Percentiles rank a stretch among this genome's conserved stretches.
Evolutionary conservation across 2,888 invertebrate species (phyloP).

Genomic region (Watsonalla cultraria): DNA sequence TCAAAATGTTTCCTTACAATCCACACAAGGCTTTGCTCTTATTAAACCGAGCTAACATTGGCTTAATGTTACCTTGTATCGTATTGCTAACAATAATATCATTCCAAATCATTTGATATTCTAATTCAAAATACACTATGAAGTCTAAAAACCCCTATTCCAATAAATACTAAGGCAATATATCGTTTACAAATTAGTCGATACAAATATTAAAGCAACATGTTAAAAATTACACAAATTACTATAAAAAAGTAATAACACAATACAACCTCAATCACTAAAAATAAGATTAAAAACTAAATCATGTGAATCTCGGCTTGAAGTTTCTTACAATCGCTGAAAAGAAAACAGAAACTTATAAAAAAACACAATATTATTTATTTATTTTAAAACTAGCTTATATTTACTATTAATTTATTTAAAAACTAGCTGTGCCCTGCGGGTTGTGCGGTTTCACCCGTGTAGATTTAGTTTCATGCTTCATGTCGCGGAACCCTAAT

Average conservation of each 20-base stretch:
- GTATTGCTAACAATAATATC: not conserved
- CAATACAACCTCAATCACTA: not conserved
- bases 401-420: too few relatives aligned
- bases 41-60: not conserved
- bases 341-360: too few relatives aligned
- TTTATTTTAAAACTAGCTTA: too few relatives aligned
- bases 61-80: not conserved
- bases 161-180: not conserved
- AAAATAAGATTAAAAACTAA: not conserved
- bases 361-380: too few relatives aligned
- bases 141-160: not conserved
- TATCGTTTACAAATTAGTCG: not conserved
- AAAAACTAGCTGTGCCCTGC: too few relatives aligned
- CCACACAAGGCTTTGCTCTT: too few relatives aligned
- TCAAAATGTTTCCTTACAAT: too few relatives aligned
- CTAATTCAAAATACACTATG: not conserved
- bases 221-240: not conserved
- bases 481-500: too few relatives aligned
- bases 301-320: not conserved
- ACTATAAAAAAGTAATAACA: not conserved
- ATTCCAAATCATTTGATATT: not conserved
- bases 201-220: conserved; percentile 2
- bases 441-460: too few relatives aligned
- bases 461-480: too few relatives aligned
- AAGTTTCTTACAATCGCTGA: not conserved